Evolutionary conservation across 2,113 vertebrate species (phyloP), one percentile per base, ranked within the genome.

Genomic region (Aptenodytes forsteri): DNA sequence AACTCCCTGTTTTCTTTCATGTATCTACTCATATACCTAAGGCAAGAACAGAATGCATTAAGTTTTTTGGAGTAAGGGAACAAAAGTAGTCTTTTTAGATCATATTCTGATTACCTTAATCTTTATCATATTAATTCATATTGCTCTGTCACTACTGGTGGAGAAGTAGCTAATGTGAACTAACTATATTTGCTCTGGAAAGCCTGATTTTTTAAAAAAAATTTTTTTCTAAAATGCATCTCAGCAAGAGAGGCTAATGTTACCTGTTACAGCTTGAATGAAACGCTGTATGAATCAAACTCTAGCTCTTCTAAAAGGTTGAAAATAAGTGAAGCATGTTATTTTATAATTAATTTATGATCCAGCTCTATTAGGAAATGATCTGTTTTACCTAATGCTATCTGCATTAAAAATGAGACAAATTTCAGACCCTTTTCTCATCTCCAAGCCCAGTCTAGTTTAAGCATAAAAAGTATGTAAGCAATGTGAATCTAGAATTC

Each of bases 131-230:
- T 94, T 94, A 87, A 65, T 93, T 96, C 58, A 22, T 82, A 67
- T 59, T 87, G 66, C 71, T 90, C 76, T 97, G 71, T 89, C 15
- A 7, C 78, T 83, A 14, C 44, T 62, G 36, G 73, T 90, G 80
- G 67, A 83, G 82, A 90, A 96, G 70, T 92, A 93, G 86, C 96
- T 96, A 90, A 96, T 94, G 87, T 64, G 80, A 96, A 95, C 83
- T 96, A 97, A 95, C 94, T 95, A 19, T 67, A 83, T 97, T 95
- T 96, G 84, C 85, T 96, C 88, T 96, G 91, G 79, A 95, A 98
- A 95, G 32, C 18, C 71, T 84, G 93, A 50, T 55, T 85, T 95
- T 93, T 58, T 26, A 10, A 9, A 44, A 10, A 44, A 10, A 5
- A n/a, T 52, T 82, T 17, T 77, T 77, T 49, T 64, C 96, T 85